phyloP scores from a whole-genome alignment of 2,888 invertebrate species.

The Eristalinus aeneus region DNA sequence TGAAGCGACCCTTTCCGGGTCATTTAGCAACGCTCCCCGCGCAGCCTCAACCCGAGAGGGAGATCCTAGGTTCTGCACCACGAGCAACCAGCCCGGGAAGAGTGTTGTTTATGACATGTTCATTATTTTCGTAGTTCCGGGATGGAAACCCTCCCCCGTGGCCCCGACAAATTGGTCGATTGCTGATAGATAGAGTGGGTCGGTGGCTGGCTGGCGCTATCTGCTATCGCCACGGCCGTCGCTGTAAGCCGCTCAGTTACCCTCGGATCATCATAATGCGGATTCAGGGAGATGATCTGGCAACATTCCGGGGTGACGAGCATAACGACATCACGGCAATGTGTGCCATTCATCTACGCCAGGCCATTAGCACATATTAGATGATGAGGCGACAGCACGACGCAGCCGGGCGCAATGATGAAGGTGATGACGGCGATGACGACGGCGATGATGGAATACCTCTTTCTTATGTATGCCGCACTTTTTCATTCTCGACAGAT shows the following conservation, averaged over 20 bases:
- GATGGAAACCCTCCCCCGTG: slow-evolving; percentile 40
- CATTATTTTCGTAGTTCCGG: slow-evolving; percentile 62
- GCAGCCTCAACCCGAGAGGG: slow-evolving; percentile 4
- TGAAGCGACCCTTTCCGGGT: slow-evolving; percentile 67
- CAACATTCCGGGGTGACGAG: slow-evolving; percentile 35
- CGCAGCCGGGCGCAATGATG: slow-evolving; percentile 63
- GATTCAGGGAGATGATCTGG: slow-evolving; percentile 45
- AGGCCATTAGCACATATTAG: slow-evolving; percentile 69
- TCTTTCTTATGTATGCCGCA: slow-evolving; percentile 46
- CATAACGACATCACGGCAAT: slow-evolving; percentile 33
- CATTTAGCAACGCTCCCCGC: slow-evolving; percentile 63
- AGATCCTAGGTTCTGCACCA: slow-evolving; percentile 57
- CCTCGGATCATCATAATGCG: slow-evolving; percentile 51
- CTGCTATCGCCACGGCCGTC: background rate
- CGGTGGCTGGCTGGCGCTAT: background rate
- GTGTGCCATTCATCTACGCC: slow-evolving; percentile 64
- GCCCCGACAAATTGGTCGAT: slow-evolving; percentile 64
- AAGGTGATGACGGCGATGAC: slow-evolving; percentile 36
- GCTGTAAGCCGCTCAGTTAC: slow-evolving; percentile 24
- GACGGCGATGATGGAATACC: slow-evolving; percentile 68
- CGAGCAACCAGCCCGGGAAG: slow-evolving; percentile 31
- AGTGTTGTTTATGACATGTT: slow-evolving; percentile 71
- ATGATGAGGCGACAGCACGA: slow-evolving; percentile 67
- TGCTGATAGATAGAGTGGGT: slow-evolving; percentile 29
- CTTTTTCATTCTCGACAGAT: slow-evolving; percentile 52